phyloP scores from a whole-genome alignment of 2,888 invertebrate species.

The Pilophorus perplexus region DNA sequence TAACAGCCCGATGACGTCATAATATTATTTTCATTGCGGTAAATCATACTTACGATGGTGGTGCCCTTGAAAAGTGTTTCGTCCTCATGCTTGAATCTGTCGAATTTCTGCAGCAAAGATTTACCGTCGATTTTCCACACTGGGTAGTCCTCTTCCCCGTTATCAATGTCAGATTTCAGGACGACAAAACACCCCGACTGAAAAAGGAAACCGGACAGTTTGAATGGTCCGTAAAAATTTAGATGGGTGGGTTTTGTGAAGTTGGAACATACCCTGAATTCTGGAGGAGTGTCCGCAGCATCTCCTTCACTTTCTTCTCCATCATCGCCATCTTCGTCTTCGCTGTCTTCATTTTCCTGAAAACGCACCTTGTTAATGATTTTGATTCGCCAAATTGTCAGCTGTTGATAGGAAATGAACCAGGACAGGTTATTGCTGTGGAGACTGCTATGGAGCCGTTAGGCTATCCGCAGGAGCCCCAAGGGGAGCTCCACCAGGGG shows the following conservation, averaged over 20 bases:
- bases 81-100: slow-evolving; percentile 38
- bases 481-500: too few species aligned
- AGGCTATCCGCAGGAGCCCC: too few species aligned
- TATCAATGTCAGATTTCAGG: slow-evolving; percentile 44
- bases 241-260: too few species aligned
- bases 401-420: too few species aligned
- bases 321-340: slow-evolving; percentile 33
- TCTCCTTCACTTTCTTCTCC: slow-evolving; percentile 41
- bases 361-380: too few species aligned
- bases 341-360: slow-evolving; percentile 34
- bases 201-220: slow-evolving; percentile 24
- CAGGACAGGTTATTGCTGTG: too few species aligned
- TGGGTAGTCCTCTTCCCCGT: slow-evolving; percentile 42
- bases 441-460: too few species aligned
- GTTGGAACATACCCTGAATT: slow-evolving; percentile 42
- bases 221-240: not conserved
- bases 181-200: slow-evolving; percentile 46
- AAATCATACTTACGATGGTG: slow-evolving; percentile 42
- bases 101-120: slow-evolving; percentile 45
- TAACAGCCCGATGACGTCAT: too few species aligned
- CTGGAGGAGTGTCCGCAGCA: slow-evolving; percentile 42
- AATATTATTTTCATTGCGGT: not conserved
- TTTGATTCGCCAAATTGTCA: too few species aligned
- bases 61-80: slow-evolving; percentile 45
- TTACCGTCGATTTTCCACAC: slow-evolving; percentile 47